phyloP scores from a whole-genome alignment of 2,113 vertebrate genomes.

The Vidua macroura region DNA sequence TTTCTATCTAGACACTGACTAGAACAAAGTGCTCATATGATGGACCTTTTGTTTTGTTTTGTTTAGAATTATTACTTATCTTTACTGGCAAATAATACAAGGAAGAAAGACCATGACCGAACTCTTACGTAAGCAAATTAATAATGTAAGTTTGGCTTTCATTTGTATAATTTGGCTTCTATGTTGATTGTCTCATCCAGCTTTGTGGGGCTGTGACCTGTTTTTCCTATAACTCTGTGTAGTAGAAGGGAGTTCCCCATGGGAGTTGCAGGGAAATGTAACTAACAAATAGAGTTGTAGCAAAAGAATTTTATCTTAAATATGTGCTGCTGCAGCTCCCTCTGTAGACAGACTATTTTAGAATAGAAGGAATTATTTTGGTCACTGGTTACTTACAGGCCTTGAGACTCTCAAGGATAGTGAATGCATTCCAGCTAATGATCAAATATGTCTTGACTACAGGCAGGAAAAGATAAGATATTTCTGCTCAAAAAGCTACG shows the following conservation, averaged over 20 bases:
- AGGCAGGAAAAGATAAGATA: conserved; percentile 89
- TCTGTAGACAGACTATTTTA: background rate
- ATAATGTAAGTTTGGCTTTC: conserved; percentile 81
- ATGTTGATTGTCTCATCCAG: background rate
- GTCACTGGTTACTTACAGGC: background rate
- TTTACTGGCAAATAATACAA: conserved; percentile 86
- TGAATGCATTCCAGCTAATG: background rate
- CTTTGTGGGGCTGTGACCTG: background rate
- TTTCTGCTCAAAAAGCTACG: conserved; percentile 81
- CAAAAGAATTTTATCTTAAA: background rate
- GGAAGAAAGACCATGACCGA: conserved; percentile 81
- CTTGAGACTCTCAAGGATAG: background rate
- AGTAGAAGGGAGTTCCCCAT: background rate
- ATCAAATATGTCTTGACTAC: background rate
- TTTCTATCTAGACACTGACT: background rate
- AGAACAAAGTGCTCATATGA: background rate
- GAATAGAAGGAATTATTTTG: background rate
- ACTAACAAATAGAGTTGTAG: background rate
- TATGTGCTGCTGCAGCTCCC: background rate
- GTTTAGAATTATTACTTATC: conserved; percentile 82
- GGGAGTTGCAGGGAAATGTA: background rate
- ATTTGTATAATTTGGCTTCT: background rate
- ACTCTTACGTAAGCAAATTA: conserved; percentile 80
- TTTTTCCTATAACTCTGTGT: background rate
- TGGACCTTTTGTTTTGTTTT: background rate